Evolutionary conservation across 1,140 invertebrate species (phyloP).

Genomic region (Hycleus phaleratus): DNA sequence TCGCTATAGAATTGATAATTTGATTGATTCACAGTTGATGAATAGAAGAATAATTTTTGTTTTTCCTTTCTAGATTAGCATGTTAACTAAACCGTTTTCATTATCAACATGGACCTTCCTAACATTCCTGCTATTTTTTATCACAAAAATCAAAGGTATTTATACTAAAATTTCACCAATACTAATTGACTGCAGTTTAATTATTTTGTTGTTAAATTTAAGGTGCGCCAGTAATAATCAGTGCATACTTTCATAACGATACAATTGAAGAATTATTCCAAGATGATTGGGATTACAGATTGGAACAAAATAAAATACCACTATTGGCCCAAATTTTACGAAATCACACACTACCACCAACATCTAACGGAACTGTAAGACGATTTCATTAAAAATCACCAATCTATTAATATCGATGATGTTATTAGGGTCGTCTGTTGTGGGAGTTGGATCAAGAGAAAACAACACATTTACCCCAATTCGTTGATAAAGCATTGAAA

Average conservation of each 20-base stretch:
- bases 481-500: conserved; percentile 74
- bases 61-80: conserved; percentile 22
- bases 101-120: conserved; percentile 14
- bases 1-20: background rate
- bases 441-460: conserved; percentile 62
- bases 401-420: background rate
- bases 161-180: background rate
- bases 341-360: conserved; percentile 36
- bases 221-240: background rate
- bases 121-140: background rate
- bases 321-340: conserved; percentile 25
- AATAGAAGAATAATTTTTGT: background rate
- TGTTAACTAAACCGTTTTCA: conserved; percentile 17
- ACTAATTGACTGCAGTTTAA: background rate
- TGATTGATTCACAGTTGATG: background rate
- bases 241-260: background rate
- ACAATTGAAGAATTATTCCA: conserved; percentile 17
- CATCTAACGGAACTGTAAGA: conserved; percentile 36
- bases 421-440: conserved; percentile 47
- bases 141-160: conserved; percentile 1
- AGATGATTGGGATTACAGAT: conserved; percentile 37
- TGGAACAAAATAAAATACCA: conserved; percentile 30
- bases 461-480: conserved; percentile 60
- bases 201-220: background rate
- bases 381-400: conserved; percentile 19